Conservation (phyloP, 2,888 invertebrate species). For the Pseudanteris insignis region DNA sequence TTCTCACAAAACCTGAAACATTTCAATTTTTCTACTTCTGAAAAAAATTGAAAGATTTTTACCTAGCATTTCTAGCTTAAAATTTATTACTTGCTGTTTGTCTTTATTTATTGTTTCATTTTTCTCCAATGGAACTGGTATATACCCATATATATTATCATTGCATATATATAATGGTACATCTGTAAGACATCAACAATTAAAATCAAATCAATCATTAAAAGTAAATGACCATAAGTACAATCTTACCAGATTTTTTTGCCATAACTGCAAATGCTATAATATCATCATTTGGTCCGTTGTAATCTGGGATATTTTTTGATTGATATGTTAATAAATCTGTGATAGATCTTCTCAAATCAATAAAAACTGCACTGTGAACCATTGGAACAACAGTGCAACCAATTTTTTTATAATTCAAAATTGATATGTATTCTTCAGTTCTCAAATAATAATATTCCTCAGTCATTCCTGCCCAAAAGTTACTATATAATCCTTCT, state of each 20-base stretch:
- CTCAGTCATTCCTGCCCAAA: conserved; percentile 93
- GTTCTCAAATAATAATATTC: conserved; percentile 86
- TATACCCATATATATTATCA: conserved; percentile 81
- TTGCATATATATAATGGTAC: conserved; percentile 82
- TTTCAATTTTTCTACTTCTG: too few species aligned
- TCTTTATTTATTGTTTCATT: conserved; percentile 74
- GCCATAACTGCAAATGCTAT: conserved; percentile 90
- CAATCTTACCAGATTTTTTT: conserved; percentile 70
- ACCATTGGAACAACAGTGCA: conserved; percentile 91
- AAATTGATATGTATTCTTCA: conserved; percentile 83
- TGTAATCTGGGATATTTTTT: conserved; percentile 71
- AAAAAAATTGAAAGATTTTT: conserved; percentile 55
- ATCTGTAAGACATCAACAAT: conserved; percentile 57
- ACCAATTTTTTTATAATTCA: conserved; percentile 75
- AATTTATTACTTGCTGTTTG: conserved; percentile 76
- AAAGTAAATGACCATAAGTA: conserved; percentile 1
- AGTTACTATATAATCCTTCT: conserved; percentile 91
- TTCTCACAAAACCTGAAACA: too few species aligned
- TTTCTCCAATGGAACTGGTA: conserved; percentile 82
- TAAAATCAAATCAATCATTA: neutral
- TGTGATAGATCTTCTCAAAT: conserved; percentile 72
- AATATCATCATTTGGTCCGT: conserved; percentile 89
- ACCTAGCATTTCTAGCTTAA: conserved; percentile 80
- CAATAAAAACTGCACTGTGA: conserved; percentile 85
- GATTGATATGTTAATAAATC: conserved; percentile 80